phyloP scores from a whole-genome alignment of 2,888 invertebrate species.

The Elmis aenea region DNA sequence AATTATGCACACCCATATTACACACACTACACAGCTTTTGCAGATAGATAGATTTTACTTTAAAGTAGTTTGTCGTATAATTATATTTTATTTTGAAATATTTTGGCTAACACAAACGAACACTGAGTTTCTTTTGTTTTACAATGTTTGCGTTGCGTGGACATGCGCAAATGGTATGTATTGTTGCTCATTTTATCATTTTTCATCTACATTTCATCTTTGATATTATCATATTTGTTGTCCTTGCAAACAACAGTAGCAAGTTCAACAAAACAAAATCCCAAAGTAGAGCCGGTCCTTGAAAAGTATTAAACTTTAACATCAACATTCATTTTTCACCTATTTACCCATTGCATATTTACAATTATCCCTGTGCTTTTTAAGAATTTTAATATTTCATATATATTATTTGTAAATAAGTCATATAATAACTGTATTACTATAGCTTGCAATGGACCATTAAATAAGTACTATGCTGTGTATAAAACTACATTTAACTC shows the following conservation, averaged over 20 bases:
- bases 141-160: conserved; percentile 48
- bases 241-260: conserved; percentile 35
- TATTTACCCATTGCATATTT: no score
- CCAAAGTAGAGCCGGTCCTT: conserved; percentile 43
- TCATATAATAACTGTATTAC: no score
- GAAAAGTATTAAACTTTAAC: conserved; percentile 44
- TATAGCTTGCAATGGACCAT: no score
- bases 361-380: no score
- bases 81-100: conserved; percentile 14
- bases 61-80: conserved; percentile 12
- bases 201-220: conserved; percentile 14
- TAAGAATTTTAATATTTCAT: no score
- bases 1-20: background rate
- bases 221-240: conserved; percentile 3
- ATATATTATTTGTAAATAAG: no score
- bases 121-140: conserved; percentile 48
- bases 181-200: conserved; percentile 30
- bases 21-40: conserved; percentile 11
- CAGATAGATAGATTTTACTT: conserved; percentile 15
- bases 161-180: conserved; percentile 48
- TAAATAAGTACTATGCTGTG: no score
- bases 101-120: conserved; percentile 39
- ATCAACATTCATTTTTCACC: conserved; percentile 7
- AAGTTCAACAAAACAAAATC: conserved; percentile 42
- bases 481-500: no score